phyloP scores from a whole-genome alignment of 2,797 vertebrate genomes.

The Sebastes oblongus region DNA sequence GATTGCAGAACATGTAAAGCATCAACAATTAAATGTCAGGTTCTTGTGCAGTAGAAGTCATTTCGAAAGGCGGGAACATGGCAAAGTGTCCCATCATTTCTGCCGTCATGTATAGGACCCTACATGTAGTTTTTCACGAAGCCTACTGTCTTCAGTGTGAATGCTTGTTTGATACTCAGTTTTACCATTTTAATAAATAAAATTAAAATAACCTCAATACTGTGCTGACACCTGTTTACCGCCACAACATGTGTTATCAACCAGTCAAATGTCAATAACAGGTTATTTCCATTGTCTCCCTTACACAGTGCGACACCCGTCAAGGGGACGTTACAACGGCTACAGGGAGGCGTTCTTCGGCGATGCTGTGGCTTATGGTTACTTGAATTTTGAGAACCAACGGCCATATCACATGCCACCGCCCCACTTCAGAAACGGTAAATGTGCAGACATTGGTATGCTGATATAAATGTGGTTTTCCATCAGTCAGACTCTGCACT shows the following conservation, averaged over 20 bases:
- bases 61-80: neutral
- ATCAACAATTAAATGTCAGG: neutral
- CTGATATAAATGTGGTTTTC: neutral
- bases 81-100: neutral
- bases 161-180: too few relatives aligned
- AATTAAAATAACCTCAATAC: too few relatives aligned
- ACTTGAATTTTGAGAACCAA: slow-evolving; percentile 25
- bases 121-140: too few relatives aligned
- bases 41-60: neutral
- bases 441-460: neutral
- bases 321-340: neutral
- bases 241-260: too few relatives aligned
- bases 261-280: too few relatives aligned
- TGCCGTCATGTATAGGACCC: too few relatives aligned
- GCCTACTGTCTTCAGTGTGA: too few relatives aligned
- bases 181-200: too few relatives aligned
- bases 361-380: neutral
- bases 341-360: slow-evolving; percentile 11
- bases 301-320: neutral
- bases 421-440: neutral
- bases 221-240: too few relatives aligned
- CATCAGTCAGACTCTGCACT: neutral
- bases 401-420: neutral
- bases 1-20: neutral
- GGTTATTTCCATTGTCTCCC: neutral